These are phyloP conservation scores for Apteryx owenii DNA, from an alignment of 2,113 vertebrate species.

Conservation along the genomic window DNA sequence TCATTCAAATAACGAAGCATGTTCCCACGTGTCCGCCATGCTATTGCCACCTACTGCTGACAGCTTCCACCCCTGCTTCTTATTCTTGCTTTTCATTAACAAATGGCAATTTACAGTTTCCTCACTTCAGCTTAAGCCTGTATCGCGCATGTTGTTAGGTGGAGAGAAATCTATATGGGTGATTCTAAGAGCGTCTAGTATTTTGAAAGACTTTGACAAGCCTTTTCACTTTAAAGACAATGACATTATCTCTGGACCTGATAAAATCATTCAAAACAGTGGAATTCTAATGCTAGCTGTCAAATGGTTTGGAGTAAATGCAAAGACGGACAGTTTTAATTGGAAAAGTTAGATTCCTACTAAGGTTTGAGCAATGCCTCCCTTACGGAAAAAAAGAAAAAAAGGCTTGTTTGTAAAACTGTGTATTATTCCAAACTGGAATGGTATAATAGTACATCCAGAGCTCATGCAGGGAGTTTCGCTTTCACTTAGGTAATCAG, in stretches of 20 bases:
- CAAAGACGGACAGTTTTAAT: neutral
- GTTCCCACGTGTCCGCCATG: neutral
- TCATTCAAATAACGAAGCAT: neutral
- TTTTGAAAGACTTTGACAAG: neutral
- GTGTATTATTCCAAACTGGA: neutral
- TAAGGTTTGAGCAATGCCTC: neutral
- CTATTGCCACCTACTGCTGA: neutral
- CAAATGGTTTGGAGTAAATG: neutral
- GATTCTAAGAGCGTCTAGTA: neutral
- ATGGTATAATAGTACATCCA: neutral
- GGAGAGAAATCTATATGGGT: neutral
- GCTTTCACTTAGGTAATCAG: neutral
- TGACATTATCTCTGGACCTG: neutral
- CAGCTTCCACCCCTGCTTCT: neutral
- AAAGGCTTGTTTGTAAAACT: neutral
- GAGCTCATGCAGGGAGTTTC: neutral
- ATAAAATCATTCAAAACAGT: neutral
- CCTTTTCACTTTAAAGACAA: neutral
- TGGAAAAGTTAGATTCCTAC: neutral
- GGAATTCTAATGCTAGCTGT: neutral
- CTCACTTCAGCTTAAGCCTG: neutral
- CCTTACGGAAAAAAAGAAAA: neutral
- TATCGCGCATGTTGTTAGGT: neutral
- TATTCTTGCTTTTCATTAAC: neutral
- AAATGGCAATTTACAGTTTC: neutral